A percentile compares a stretch with the other conserved stretches of the same genome.
These are phyloP conservation scores for Diplosoma virens DNA, from an alignment of 23 tunicate genomes.

Conservation along the genomic window DNA sequence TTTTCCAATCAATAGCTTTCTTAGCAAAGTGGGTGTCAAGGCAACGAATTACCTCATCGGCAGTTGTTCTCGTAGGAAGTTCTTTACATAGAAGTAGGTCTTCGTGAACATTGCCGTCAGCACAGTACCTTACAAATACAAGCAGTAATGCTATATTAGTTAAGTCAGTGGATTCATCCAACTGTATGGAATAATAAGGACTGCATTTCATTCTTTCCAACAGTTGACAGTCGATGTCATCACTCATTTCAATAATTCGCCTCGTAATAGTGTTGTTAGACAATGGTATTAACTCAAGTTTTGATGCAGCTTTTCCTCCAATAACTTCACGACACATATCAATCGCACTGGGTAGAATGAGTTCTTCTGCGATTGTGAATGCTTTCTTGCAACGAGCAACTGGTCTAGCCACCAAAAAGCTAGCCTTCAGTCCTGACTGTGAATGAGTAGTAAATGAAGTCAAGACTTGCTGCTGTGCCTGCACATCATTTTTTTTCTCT, in stretches of 20 bases:
- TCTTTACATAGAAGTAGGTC: slow-evolving; percentile 34
- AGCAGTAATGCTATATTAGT: slow-evolving; percentile 26
- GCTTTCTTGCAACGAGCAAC: slow-evolving; percentile 34
- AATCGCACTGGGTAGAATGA: slow-evolving; percentile 25
- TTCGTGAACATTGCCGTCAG: slow-evolving; percentile 24
- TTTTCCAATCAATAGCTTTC: slow-evolving; percentile 29
- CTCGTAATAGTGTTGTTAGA: slow-evolving; percentile 35
- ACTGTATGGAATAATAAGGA: slow-evolving; percentile 24
- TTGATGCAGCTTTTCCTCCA: slow-evolving; percentile 36
- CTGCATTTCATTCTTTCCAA: slow-evolving; percentile 33
- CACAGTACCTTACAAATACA: too few species aligned
- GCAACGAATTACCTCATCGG: slow-evolving; percentile 39
- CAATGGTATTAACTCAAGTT: slow-evolving; percentile 32
- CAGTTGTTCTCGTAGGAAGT: slow-evolving; percentile 44
- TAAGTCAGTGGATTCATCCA: slow-evolving; percentile 44
- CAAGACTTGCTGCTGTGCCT: slow-evolving; percentile 14
- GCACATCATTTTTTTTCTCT: slow-evolving; percentile 8
- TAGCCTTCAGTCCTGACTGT: slow-evolving; percentile 29
- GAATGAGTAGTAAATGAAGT: slow-evolving; percentile 37
- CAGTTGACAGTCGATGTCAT: slow-evolving; percentile 48
- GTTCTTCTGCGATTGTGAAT: slow-evolving; percentile 39
- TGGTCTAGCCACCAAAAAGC: slow-evolving; percentile 4
- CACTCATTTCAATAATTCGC: slow-evolving; percentile 30
- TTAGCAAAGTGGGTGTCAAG: slow-evolving; percentile 31
- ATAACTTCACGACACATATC: slow-evolving; percentile 25